Evolutionary conservation across 2,797 vertebrate species (phyloP).

Genomic region (Oryzias dopingdopingensis): DNA sequence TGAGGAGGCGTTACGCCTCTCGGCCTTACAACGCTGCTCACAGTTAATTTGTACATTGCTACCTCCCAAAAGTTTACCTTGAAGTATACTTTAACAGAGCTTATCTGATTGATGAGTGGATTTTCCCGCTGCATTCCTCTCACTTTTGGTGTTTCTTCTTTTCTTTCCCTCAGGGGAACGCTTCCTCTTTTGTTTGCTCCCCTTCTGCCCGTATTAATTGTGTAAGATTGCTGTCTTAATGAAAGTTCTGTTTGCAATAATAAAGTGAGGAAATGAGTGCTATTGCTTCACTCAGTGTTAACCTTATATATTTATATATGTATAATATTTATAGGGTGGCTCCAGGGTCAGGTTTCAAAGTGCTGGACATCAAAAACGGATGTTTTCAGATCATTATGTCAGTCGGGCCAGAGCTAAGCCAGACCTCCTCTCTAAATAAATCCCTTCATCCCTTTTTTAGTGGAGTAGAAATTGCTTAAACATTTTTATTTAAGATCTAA

Average conservation of each 20-base stretch:
- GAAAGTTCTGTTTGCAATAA: constrained; percentile 68
- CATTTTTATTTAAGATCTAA: too few relatives aligned
- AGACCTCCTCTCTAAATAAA: constrained; percentile 28
- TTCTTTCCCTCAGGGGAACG: constrained; percentile 51
- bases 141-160: constrained; percentile 47
- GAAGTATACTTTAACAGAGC: too few relatives aligned
- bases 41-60: too few relatives aligned
- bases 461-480: constrained; percentile 11
- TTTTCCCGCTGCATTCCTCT: constrained; percentile 30
- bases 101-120: background rate
- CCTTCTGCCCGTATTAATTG: constrained; percentile 59
- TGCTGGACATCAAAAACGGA: constrained; percentile 10
- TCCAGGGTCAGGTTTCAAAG: constrained; percentile 57
- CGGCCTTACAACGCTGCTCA: too few relatives aligned
- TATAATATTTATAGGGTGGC: constrained; percentile 28
- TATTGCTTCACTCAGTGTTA: constrained; percentile 65
- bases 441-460: constrained; percentile 45
- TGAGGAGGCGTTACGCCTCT: too few relatives aligned
- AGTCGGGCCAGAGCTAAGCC: constrained; percentile 39
- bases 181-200: constrained; percentile 58
- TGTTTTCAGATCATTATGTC: constrained; percentile 42
- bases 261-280: constrained; percentile 71
- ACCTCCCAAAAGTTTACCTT: too few relatives aligned
- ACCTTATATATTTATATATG: constrained; percentile 54
- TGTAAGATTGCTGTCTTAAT: constrained; percentile 66